Conservation (phyloP, 2,888 invertebrate genomes). For the Tetranychus piercei region DNA sequence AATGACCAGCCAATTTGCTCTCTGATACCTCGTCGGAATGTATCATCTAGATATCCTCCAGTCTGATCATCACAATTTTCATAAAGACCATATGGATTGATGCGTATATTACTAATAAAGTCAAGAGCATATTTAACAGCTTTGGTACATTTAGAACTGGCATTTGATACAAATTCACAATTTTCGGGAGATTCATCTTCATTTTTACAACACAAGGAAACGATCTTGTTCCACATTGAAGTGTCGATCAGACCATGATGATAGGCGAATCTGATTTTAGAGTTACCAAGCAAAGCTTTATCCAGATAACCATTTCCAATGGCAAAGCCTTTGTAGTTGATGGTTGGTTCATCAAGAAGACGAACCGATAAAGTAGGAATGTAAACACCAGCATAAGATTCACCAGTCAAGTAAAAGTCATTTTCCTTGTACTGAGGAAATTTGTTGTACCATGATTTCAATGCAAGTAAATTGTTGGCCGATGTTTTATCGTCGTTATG, state of each 20-base stretch:
- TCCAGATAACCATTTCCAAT: slow-evolving; percentile 37
- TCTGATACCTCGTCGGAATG: neutral
- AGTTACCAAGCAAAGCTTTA: slow-evolving; percentile 30
- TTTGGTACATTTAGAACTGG: neutral
- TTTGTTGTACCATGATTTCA: slow-evolving; percentile 35
- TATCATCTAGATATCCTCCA: too few species aligned
- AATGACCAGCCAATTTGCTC: neutral
- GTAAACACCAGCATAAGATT: slow-evolving; percentile 38
- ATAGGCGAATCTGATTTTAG: slow-evolving; percentile 34
- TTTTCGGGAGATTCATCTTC: slow-evolving; percentile 23
- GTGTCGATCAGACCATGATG: slow-evolving; percentile 34
- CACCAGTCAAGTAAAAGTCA: slow-evolving; percentile 37
- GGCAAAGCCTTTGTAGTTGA: slow-evolving; percentile 35
- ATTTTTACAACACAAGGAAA: slow-evolving; percentile 25
- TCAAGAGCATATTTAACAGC: neutral
- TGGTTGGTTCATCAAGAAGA: slow-evolving; percentile 28
- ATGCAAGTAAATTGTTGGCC: slow-evolving; percentile 35
- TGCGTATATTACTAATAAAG: slow-evolving; percentile 13
- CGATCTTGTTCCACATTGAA: slow-evolving; percentile 28
- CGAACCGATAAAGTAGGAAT: slow-evolving; percentile 34
- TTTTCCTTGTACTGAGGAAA: slow-evolving; percentile 34
- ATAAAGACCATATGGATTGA: slow-evolving; percentile 26
- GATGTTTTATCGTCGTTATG: slow-evolving; percentile 35
- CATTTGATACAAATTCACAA: slow-evolving; percentile 15
- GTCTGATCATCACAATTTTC: slow-evolving; percentile 21